Base-by-base conservation (phyloP, 2,888 invertebrate species). In the Agonopterix arenella region DNA sequence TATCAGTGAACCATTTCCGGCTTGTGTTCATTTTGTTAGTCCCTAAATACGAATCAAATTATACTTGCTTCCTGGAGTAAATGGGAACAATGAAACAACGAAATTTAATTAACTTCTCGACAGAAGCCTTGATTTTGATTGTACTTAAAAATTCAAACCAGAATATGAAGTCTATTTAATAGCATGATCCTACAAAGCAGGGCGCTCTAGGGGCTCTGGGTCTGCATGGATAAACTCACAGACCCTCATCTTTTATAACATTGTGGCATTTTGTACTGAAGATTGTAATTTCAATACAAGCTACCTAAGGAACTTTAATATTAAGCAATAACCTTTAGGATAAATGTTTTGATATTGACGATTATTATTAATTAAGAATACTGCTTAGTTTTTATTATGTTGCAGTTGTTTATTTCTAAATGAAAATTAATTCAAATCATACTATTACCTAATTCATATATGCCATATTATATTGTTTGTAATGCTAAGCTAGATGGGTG, bases 291-390 rank as follows among this genome's bases (percentile, higher is more conserved):
- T 81, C 81, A 80, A 72, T 84, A 84, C 80, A 79, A 80, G 76
- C 79, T 82, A 79, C 68, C 28, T 81, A 77, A 76, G 76, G 70
- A 81, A 79, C 77, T 78, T 82, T 80, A 77, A 77, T 77, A 79
- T 76, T 85, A 88, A 86, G 89, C 88, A 86, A 88, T 88, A 88
- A 86, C 81, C 84, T 83, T 72, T 88, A 88, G 86, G 73, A 80
- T 88, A 84, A 84, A 84, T 76, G 84, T 88, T 89, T 89, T 89
- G 86, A 88, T 89, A 88, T 88, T 88, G 88, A 88, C 80, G 81
- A 86, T 77, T 88, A 88, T 81, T 82, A 75, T 67, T 86, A 86
- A 82, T 82, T 85, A 80, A 83, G 79, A 82, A 80, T 79, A 74
- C 66, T 80, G 85, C 85, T 86, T 86, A 85, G 81, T 76, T 80